Conservation (phyloP, 2,113 vertebrate species). For the Psophia crepitans region DNA sequence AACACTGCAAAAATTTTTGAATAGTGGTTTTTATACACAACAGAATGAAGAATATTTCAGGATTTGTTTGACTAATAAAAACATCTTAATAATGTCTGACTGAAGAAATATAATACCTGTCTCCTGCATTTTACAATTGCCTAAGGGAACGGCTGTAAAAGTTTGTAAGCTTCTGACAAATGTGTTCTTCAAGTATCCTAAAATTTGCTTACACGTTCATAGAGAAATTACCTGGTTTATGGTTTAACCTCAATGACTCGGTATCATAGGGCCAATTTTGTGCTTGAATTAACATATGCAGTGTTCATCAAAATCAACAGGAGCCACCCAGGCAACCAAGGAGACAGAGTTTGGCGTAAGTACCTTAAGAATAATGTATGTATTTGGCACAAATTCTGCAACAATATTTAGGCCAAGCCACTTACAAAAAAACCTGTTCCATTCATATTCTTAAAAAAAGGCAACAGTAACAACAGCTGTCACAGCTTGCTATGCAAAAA, state of each 20-base stretch:
- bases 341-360: neutral
- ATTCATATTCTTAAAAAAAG: slow-evolving; percentile 2
- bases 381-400: slow-evolving; percentile 13
- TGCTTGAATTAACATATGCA: neutral
- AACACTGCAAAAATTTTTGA: neutral
- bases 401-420: slow-evolving; percentile 3
- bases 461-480: slow-evolving; percentile 5
- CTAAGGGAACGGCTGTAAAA: neutral
- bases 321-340: neutral
- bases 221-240: neutral
- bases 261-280: neutral
- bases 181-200: neutral
- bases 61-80: neutral
- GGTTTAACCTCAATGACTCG: neutral
- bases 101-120: neutral
- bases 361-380: neutral
- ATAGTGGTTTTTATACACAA: neutral
- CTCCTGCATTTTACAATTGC: neutral
- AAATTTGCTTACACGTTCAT: neutral
- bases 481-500: neutral
- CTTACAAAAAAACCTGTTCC: neutral
- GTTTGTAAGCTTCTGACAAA: neutral
- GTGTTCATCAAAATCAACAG: neutral
- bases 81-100: neutral
- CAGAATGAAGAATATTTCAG: neutral